phyloP scores from a whole-genome alignment of 1,140 invertebrate genomes.

The Aricia agestis region DNA sequence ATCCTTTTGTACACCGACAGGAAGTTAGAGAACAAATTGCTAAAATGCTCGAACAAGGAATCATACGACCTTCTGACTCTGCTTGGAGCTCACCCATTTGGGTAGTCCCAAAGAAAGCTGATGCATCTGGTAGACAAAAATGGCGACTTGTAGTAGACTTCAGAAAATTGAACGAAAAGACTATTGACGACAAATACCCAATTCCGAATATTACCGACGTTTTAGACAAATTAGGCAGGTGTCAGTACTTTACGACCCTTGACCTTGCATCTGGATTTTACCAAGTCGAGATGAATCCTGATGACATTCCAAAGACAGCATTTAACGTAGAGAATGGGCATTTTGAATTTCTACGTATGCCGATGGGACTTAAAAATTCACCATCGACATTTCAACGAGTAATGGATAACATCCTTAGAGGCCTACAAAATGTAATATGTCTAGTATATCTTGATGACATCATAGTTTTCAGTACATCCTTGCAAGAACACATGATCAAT shows the following conservation, averaged over 20 bases:
- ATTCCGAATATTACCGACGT: slow-evolving; percentile 24
- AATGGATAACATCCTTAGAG: slow-evolving; percentile 19
- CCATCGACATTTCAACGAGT: slow-evolving; percentile 20
- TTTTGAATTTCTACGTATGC: slow-evolving; percentile 21
- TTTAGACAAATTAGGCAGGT: slow-evolving; percentile 17
- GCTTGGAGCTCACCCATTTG: slow-evolving; percentile 19
- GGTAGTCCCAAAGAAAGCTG: slow-evolving; percentile 15
- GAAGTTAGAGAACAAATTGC: slow-evolving; percentile 22
- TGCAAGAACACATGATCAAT: slow-evolving; percentile 20
- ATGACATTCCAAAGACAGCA: slow-evolving; percentile 19
- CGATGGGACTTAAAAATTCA: slow-evolving; percentile 22
- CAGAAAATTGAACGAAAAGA: slow-evolving; percentile 24
- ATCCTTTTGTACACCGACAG: slow-evolving; percentile 26
- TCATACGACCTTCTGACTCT: slow-evolving; percentile 22
- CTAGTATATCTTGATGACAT: slow-evolving; percentile 20
- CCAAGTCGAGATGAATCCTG: slow-evolving; percentile 8
- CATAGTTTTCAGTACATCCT: slow-evolving; percentile 18
- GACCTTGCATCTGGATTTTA: slow-evolving; percentile 16
- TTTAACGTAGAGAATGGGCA: slow-evolving; percentile 22
- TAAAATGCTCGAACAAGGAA: slow-evolving; percentile 21
- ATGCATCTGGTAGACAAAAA: slow-evolving; percentile 23
- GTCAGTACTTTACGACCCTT: slow-evolving; percentile 18
- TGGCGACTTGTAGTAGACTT: slow-evolving; percentile 20
- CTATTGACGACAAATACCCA: slow-evolving; percentile 24
- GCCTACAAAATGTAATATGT: slow-evolving; percentile 22